Evolutionary conservation across 2,797 vertebrate species (phyloP).

Genomic region (Sternotherus odoratus): DNA sequence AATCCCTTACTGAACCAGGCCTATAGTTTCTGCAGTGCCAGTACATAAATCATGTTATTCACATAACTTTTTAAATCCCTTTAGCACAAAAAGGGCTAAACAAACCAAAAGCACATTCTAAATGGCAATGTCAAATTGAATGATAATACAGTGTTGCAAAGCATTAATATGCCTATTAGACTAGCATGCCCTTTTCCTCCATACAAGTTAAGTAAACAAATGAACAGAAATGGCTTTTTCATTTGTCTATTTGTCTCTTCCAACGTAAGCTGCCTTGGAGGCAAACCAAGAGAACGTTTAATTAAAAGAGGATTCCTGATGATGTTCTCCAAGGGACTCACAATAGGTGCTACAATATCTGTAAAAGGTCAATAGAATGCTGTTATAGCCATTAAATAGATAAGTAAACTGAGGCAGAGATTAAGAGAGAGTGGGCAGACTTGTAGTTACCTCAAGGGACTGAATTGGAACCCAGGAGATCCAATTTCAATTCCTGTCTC

Average conservation of each 20-base stretch:
- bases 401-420: background rate
- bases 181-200: background rate
- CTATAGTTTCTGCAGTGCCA: background rate
- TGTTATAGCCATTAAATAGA: background rate
- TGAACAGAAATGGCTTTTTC: background rate
- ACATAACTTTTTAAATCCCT: background rate
- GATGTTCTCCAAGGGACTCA: background rate
- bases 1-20: background rate
- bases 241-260: background rate
- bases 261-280: background rate
- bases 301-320: background rate
- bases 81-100: background rate
- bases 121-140: background rate
- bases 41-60: background rate
- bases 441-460: background rate
- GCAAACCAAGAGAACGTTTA: background rate
- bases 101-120: background rate
- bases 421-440: background rate
- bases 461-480: background rate
- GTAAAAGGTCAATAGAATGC: background rate
- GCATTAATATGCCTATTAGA: background rate
- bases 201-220: background rate
- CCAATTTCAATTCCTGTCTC: background rate
- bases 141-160: background rate
- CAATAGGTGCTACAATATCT: background rate